Percentiles rank a stretch among this genome's conserved stretches.
phyloP scores from a whole-genome alignment of 2,797 vertebrate species.

The Mormyrops boulengeri region DNA sequence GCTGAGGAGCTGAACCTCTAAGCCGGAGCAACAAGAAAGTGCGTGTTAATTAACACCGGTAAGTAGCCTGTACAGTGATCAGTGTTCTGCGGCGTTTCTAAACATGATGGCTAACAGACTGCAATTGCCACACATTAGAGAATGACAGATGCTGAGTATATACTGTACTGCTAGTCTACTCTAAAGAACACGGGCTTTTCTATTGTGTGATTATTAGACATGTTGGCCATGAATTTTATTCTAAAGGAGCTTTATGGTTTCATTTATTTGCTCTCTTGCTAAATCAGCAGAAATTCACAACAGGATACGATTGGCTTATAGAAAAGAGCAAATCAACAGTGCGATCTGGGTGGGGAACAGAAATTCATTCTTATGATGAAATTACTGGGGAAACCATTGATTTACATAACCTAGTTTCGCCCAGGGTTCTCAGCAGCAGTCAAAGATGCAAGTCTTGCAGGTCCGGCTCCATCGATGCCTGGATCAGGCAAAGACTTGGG shows the following conservation, averaged over 20 bases:
- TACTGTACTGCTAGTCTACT: neutral
- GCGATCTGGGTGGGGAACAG: neutral
- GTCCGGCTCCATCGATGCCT: neutral
- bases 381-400: neutral
- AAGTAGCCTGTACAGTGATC: neutral
- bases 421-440: neutral
- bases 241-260: neutral
- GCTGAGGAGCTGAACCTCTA: neutral
- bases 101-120: neutral
- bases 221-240: neutral
- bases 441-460: neutral
- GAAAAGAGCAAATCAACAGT: neutral
- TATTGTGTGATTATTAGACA: neutral
- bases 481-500: neutral
- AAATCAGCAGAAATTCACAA: neutral
- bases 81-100: neutral
- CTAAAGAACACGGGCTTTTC: neutral
- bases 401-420: neutral
- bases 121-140: neutral
- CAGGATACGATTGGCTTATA: neutral
- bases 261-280: neutral
- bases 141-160: neutral
- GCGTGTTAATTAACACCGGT: neutral
- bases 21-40: neutral
- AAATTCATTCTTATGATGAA: neutral